Base-by-base conservation (phyloP, 2,888 invertebrate genomes). In the Apeira syringaria region DNA sequence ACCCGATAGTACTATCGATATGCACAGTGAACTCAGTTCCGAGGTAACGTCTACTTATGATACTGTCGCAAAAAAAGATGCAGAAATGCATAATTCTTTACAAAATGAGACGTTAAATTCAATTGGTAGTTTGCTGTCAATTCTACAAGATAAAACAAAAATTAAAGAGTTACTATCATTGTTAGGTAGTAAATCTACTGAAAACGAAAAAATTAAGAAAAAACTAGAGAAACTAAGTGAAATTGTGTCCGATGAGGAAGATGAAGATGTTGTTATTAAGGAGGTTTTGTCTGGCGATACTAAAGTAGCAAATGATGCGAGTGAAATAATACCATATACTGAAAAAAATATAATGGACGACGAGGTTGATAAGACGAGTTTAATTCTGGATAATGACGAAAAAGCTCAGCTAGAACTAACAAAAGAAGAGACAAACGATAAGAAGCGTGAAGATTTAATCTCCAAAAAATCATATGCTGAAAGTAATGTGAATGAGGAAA, bases 141-240 rank as follows among this genome's bases (percentile, higher is more conserved):
- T 90, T 34, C 66, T 91, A 49, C 74, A 88, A 68, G 79, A 88
- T 54, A 90, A 91, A 61, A 70, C 82, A 1, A 90, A 90, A 73
- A 79, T 92, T 26, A 81, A 91, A 57, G 82, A 90, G 52, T 73
- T 90, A 32, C 62, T 92, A 6, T 74, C 70, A 15, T 70, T 80
- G 68, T 54, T 90, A 22, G 84, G 86, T 12, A 84, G 86, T 27
- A 62, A 81, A 30, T 66, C 86, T 1, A 67, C 59, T 50, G 85
- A 83, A 32, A 84, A 88, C 55, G 81, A 91, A 38, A 90, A 91
- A 65, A 83, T 92, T 34, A 91, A 90, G 56, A 92, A 92, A 56
- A 92, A 91, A 56, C 84, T 93, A 12, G 90, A 91, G 58, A 91
- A 87, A 58, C 79, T 92, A 1, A 86, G 92, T 48, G 90, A 91